Conservation (phyloP, 2,113 vertebrate genomes). For the Oncorhynchus gorbuscha region DNA sequence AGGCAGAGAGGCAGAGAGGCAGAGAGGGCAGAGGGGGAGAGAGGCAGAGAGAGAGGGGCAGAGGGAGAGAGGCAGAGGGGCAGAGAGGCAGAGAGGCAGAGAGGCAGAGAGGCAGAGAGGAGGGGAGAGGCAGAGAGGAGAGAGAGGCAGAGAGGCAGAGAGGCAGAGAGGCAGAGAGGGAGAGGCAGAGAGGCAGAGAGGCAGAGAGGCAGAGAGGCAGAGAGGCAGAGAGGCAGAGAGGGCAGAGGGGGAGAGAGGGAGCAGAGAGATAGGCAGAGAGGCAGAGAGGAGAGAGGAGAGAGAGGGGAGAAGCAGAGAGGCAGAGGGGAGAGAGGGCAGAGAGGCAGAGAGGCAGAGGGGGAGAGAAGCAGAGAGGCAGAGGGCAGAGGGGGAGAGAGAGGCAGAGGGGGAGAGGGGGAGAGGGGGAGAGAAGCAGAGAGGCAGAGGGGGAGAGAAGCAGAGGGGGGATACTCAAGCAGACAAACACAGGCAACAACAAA, state of each 20-base stretch:
- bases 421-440: background rate
- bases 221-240: background rate
- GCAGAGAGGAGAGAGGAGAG: slow-evolving; percentile 19
- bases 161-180: slow-evolving; percentile 11
- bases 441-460: slow-evolving; percentile 25
- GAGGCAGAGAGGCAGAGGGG: background rate
- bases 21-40: background rate
- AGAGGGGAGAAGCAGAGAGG: background rate
- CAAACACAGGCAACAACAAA: slow-evolving; percentile 63
- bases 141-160: slow-evolving; percentile 5
- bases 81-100: slow-evolving; percentile 9
- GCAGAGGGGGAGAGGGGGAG: slow-evolving; percentile 14
- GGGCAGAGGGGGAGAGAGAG: slow-evolving; percentile 13
- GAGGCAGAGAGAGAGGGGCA: background rate
- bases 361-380: slow-evolving; percentile 3
- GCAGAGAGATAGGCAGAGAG: slow-evolving; percentile 34
- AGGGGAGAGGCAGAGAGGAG: background rate
- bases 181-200: background rate
- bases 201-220: background rate
- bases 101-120: background rate
- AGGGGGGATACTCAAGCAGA: slow-evolving; percentile 45
- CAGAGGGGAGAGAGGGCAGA: background rate
- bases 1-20: background rate
- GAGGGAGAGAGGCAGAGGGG: background rate
- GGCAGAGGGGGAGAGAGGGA: background rate